These are phyloP conservation scores for Heliconius melpomene DNA, from an alignment of 1,140 invertebrate species.

Conservation along the genomic window DNA sequence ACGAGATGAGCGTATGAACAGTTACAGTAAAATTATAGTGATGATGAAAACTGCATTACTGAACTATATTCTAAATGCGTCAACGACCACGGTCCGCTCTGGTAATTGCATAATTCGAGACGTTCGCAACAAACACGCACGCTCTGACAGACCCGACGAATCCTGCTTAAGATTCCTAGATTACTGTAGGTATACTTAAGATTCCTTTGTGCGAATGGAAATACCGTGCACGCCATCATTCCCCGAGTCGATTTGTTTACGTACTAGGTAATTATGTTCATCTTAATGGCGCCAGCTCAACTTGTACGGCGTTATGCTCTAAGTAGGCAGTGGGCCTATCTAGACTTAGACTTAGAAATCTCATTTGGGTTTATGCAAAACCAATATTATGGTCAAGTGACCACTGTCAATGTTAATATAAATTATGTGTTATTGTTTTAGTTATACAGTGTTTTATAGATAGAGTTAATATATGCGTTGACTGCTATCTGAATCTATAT, in stretches of 20 bases:
- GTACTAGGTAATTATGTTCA: slow-evolving; percentile 59
- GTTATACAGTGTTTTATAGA: neutral
- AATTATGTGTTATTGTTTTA: neutral
- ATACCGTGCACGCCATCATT: slow-evolving; percentile 51
- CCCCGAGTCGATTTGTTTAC: slow-evolving; percentile 63
- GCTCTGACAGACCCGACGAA: slow-evolving; percentile 45
- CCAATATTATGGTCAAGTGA: neutral
- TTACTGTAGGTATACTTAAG: slow-evolving; percentile 60
- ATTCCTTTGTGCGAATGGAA: slow-evolving; percentile 59
- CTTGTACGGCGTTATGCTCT: slow-evolving; percentile 20
- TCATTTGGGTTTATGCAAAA: neutral
- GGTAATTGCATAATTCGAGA: slow-evolving; percentile 44
- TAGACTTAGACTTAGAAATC: neutral
- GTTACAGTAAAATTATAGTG: slow-evolving; percentile 3
- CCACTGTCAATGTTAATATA: neutral
- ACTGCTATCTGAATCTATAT: neutral
- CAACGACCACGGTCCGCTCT: slow-evolving; percentile 15
- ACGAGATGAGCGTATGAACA: neutral
- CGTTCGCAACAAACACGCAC: slow-evolving; percentile 44
- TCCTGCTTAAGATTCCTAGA: slow-evolving; percentile 58
- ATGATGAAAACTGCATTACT: slow-evolving; percentile 20
- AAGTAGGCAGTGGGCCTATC: slow-evolving; percentile 11
- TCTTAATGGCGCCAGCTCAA: slow-evolving; percentile 54
- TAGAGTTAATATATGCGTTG: neutral
- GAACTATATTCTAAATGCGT: slow-evolving; percentile 32